A percentile compares a stretch with the other conserved stretches of the same genome.
Conservation (phyloP, 2,797 vertebrate genomes). For the Hypotaenidia philippensis region DNA sequence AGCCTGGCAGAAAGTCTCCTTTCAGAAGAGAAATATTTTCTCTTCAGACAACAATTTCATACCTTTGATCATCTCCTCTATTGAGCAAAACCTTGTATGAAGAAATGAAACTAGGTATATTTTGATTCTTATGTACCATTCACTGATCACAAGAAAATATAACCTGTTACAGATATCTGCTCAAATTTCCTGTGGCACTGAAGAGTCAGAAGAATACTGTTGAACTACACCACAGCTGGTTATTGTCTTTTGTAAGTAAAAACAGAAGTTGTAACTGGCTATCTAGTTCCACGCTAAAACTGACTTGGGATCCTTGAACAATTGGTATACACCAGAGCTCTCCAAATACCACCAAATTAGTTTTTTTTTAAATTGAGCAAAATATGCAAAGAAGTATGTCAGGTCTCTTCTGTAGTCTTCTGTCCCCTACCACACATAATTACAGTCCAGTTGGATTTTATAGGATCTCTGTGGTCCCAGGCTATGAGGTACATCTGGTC, state of each 20-base stretch:
- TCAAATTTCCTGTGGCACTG: not conserved
- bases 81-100: not conserved
- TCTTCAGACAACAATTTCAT: not conserved
- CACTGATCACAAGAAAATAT: not conserved
- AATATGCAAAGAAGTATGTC: not conserved
- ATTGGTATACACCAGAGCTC: not conserved
- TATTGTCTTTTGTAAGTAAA: not conserved
- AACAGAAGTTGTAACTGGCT: not conserved
- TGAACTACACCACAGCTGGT: not conserved
- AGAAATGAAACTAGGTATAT: not conserved
- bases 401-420: not conserved
- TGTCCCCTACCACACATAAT: not conserved
- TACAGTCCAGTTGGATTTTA: not conserved
- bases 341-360: not conserved
- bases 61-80: not conserved
- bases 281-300: not conserved
- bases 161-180: not conserved
- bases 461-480: not conserved
- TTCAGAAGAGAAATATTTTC: not conserved
- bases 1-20: not conserved
- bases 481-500: not conserved
- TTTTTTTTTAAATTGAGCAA: not conserved
- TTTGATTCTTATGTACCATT: not conserved
- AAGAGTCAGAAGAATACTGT: not conserved
- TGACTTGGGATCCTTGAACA: not conserved